Conservation (phyloP, 2,888 invertebrate genomes). For the Ernsta delagoae region DNA sequence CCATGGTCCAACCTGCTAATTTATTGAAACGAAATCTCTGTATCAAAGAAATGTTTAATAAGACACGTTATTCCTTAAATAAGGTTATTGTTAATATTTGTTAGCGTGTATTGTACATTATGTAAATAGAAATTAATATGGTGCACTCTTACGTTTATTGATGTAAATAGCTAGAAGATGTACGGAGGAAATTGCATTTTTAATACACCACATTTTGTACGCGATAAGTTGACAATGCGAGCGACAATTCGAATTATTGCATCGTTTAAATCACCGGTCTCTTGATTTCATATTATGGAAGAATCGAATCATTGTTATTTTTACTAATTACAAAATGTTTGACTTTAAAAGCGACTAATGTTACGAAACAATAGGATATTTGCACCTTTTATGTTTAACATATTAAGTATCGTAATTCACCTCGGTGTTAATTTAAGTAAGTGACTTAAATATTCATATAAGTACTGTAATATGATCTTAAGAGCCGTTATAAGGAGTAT, state of each 20-base stretch:
- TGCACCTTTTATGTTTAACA: neutral
- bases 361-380: no score
- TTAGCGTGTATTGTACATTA: conserved; percentile 75
- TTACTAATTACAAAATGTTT: no score
- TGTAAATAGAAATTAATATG: conserved; percentile 74
- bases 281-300: neutral
- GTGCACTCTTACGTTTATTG: conserved; percentile 71
- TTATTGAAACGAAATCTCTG: conserved; percentile 43
- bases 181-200: conserved; percentile 21
- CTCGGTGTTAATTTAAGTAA: neutral
- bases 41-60: conserved; percentile 48
- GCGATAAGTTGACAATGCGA: conserved; percentile 13
- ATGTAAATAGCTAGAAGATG: conserved; percentile 31
- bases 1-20: conserved; percentile 62
- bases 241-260: conserved; percentile 1
- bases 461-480: conserved; percentile 1
- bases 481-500: conserved; percentile 13
- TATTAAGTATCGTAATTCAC: neutral
- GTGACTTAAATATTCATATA: neutral
- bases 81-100: conserved; percentile 74
- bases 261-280: neutral
- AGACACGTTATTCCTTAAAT: conserved; percentile 42
- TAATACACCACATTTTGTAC: conserved; percentile 30
- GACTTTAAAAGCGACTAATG: no score
- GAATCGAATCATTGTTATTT: no score